Conservation (phyloP, 2,113 vertebrate genomes). For the Rousettus leschenaultii region DNA sequence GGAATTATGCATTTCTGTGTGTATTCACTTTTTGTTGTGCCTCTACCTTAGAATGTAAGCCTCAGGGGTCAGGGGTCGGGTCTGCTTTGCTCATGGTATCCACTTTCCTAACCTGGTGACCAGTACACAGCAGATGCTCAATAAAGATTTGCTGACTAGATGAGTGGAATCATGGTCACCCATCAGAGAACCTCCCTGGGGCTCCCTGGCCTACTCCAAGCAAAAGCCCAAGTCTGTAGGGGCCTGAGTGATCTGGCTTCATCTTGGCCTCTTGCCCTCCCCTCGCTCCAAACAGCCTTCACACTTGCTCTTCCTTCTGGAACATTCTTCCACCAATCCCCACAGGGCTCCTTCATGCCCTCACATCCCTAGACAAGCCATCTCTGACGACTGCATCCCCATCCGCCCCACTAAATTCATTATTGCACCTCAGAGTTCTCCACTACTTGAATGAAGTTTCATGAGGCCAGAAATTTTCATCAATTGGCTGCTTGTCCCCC, state of each 20-base stretch:
- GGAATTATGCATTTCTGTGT: not conserved
- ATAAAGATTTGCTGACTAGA: not conserved
- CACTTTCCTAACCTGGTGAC: not conserved
- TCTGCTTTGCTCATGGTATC: not conserved
- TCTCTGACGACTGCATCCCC: no score
- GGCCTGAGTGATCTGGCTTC: no score
- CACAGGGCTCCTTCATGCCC: not conserved
- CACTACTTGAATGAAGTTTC: not conserved
- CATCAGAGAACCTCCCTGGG: not conserved
- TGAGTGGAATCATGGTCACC: not conserved
- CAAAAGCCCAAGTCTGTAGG: not conserved
- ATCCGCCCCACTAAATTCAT: not conserved
- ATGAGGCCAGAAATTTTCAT: not conserved
- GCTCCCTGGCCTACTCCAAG: not conserved
- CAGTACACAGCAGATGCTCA: not conserved
- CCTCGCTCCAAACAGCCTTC: not conserved
- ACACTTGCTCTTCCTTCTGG: not conserved
- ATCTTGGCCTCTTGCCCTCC: not conserved
- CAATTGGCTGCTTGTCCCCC: not conserved
- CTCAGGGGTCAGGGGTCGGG: not conserved
- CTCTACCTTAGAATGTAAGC: not conserved
- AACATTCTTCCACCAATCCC: not conserved
- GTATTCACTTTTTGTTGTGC: no score
- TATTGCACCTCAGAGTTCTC: not conserved
- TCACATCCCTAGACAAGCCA: not conserved